Evolutionary conservation across 2,797 vertebrate species (phyloP).

Genomic region (Falco berigora): DNA sequence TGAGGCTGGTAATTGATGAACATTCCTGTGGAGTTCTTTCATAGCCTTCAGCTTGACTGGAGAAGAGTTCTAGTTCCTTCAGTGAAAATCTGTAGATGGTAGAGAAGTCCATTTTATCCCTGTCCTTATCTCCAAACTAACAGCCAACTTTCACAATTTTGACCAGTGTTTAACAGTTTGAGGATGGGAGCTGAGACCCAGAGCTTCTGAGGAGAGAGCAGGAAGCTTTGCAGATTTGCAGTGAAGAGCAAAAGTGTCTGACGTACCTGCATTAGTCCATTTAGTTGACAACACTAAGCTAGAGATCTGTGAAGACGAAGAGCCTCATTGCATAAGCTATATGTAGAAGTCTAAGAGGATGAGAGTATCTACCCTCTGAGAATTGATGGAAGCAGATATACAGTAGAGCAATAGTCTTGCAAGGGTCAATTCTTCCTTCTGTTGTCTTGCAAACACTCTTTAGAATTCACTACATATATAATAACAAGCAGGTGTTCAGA

Average conservation of each 20-base stretch:
- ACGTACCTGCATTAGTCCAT: not conserved
- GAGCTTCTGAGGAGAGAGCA: not conserved
- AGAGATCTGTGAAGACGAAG: not conserved
- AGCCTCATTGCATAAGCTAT: not conserved
- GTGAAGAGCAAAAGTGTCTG: not conserved
- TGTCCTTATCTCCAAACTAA: not conserved
- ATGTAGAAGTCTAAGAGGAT: not conserved
- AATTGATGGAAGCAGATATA: not conserved
- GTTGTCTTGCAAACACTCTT: not conserved
- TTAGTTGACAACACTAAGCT: not conserved
- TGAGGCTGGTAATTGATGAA: not conserved
- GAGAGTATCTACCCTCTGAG: not conserved
- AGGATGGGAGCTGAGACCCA: not conserved
- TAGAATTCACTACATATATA: not conserved
- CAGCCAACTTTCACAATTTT: not conserved
- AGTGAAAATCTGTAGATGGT: not conserved
- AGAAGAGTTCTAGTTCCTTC: not conserved
- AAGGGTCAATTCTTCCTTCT: not conserved
- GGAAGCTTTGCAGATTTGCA: not conserved
- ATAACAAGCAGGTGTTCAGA: not conserved
- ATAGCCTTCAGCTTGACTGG: not conserved
- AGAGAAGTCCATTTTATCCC: not conserved
- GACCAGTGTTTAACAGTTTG: not conserved
- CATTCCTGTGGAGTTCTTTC: not conserved
- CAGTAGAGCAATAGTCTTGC: not conserved